Percentiles rank a stretch among this genome's conserved stretches.
Evolutionary conservation across 2,113 vertebrate genomes (phyloP).

Genomic region (Psittacus erithacus): DNA sequence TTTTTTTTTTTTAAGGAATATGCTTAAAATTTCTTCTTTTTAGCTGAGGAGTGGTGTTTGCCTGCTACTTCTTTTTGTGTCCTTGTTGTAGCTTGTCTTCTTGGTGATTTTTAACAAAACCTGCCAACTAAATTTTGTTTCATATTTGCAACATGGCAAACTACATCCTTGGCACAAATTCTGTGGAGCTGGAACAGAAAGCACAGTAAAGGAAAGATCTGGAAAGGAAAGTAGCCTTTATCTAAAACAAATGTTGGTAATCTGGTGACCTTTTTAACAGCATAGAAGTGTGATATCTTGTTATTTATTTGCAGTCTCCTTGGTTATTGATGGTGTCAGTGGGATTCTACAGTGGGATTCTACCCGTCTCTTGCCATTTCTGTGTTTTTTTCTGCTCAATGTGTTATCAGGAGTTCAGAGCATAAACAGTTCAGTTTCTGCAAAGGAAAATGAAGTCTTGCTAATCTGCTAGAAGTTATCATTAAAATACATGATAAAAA

Average conservation of each 20-base stretch:
- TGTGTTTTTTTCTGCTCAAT: neutral
- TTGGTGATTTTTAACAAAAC: neutral
- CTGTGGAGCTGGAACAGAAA: neutral
- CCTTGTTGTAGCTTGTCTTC: neutral
- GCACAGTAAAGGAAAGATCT: neutral
- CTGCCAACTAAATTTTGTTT: neutral
- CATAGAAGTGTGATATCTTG: neutral
- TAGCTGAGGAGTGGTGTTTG: neutral
- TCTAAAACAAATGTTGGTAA: slow-evolving; percentile 13
- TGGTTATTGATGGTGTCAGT: neutral
- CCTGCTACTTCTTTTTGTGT: neutral
- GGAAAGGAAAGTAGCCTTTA: neutral
- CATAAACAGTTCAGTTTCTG: neutral
- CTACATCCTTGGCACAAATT: neutral
- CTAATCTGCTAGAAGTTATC: neutral
- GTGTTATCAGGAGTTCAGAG: neutral
- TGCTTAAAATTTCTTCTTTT: neutral
- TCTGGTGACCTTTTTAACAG: neutral
- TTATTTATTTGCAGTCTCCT: neutral
- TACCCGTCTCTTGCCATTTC: neutral
- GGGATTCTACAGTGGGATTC: neutral
- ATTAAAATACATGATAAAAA: neutral
- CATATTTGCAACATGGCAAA: neutral
- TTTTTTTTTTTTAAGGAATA: neutral
- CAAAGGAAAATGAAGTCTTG: neutral